Base-by-base conservation (phyloP, 2,888 invertebrate genomes). In the Tachina grossa region DNA sequence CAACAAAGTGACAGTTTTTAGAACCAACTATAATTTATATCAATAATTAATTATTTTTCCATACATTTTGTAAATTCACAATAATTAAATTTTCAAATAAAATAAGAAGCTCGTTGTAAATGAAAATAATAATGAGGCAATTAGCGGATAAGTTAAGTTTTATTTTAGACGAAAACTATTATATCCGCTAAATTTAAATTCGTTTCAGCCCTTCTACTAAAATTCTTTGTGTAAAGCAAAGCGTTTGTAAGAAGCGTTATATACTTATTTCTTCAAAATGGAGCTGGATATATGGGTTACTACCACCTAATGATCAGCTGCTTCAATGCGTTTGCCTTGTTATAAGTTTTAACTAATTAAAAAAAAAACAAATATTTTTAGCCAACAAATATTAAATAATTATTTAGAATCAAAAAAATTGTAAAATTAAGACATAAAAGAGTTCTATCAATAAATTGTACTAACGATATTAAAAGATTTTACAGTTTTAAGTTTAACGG, bases 401-500 rank as follows among this genome's bases (percentile, higher is more conserved):
- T 22, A 14, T 55, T 22, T 22, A 22, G 31, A 8, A 51, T 55
- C 2, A 59, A 59, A 8, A 31, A 22, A 59, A 5, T 31, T 31
- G 31, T 31, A 31, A 31, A 31, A 31, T 31, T 31, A 59, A 31
- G 4, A 16, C 13, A 4, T 41, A 22, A 19, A 53, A 63, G 22
- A 63, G 16, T 14, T 71, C 41, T 65, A 57, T 51, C 69, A 68
- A 53, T 71, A 65, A 72, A 69, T 69, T 78, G 68, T 57, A 80
- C 78, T 85, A 83, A 47, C 43, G 51, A 72, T 65, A 11, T 80
- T 41, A 41, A 80, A 31, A 16, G 19, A 41, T 41, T 80, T 74
- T 47, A 59, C 57, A 74, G 57, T 66, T 59, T 41, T 51, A 22
- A 49, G 57, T 59, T 63, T 55, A 79, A 39, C 51, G 31, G 16